phyloP scores from a whole-genome alignment of 2,888 invertebrate genomes.

The Diplolepis rosae region DNA sequence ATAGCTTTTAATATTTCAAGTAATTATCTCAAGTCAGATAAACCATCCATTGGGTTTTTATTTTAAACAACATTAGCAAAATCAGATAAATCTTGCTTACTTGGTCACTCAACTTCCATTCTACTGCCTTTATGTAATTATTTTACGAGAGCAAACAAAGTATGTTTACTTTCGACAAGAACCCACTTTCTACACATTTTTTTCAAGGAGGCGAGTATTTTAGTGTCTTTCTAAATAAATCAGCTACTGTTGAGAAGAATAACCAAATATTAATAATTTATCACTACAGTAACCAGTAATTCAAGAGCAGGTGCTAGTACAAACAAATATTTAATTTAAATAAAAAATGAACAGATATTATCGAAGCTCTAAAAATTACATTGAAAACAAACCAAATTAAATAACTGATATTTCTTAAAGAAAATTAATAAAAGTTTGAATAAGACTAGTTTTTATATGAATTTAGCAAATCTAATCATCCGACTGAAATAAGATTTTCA shows the following conservation, averaged over 20 bases:
- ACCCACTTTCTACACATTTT: slow-evolving; percentile 5
- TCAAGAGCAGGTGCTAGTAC: neutral
- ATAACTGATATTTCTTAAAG: too few species aligned
- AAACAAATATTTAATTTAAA: too few species aligned
- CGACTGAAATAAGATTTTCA: too few species aligned
- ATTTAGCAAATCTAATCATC: too few species aligned
- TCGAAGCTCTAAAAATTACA: too few species aligned
- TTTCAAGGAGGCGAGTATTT: neutral
- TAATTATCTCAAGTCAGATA: neutral
- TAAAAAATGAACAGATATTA: too few species aligned
- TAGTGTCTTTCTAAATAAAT: neutral
- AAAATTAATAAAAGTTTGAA: too few species aligned
- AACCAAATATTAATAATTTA: neutral
- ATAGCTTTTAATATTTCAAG: neutral
- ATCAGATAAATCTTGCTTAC: neutral
- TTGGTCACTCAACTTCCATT: neutral
- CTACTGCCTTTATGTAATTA: slow-evolving; percentile 3
- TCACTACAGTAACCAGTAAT: too few species aligned
- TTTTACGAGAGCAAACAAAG: slow-evolving; percentile 1
- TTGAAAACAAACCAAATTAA: too few species aligned
- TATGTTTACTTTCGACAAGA: neutral
- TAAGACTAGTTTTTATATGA: too few species aligned
- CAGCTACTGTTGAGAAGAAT: neutral
- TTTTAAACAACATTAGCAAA: too few species aligned
- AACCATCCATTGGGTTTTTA: neutral